A percentile compares a stretch with the other conserved stretches of the same genome.
These are phyloP conservation scores for Bombus ignitus DNA, from an alignment of 1,140 invertebrate genomes.

Conservation along the genomic window DNA sequence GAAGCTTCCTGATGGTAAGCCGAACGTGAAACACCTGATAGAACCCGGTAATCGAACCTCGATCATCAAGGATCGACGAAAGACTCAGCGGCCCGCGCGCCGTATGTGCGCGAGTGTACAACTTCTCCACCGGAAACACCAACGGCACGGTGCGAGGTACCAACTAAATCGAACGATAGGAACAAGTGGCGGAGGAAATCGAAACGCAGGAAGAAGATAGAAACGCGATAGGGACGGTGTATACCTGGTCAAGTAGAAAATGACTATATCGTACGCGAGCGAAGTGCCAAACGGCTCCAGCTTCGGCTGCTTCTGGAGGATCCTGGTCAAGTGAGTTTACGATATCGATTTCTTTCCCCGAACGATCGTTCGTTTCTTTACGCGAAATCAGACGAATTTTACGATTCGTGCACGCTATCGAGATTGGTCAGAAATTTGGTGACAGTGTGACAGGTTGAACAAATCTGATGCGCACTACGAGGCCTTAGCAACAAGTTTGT, in stretches of 20 bases:
- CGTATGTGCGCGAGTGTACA: constrained; percentile 74
- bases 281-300: constrained; percentile 94
- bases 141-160: constrained; percentile 54
- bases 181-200: neutral
- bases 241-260: constrained; percentile 77
- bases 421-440: neutral
- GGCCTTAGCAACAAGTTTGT: constrained; percentile 52
- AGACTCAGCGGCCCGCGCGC: constrained; percentile 68
- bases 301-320: constrained; percentile 95
- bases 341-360: neutral
- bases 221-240: constrained; percentile 52
- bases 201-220: neutral
- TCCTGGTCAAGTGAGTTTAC: constrained; percentile 90
- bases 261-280: constrained; percentile 94
- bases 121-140: constrained; percentile 59
- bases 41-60: constrained; percentile 20
- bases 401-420: neutral
- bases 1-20: constrained; percentile 50
- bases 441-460: constrained; percentile 46
- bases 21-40: constrained; percentile 51
- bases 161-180: constrained; percentile 11
- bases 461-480: constrained; percentile 4
- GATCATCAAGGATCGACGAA: constrained; percentile 34
- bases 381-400: neutral
- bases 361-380: neutral